phyloP scores from a whole-genome alignment of 2,888 invertebrate species.

The Allacma fusca region DNA sequence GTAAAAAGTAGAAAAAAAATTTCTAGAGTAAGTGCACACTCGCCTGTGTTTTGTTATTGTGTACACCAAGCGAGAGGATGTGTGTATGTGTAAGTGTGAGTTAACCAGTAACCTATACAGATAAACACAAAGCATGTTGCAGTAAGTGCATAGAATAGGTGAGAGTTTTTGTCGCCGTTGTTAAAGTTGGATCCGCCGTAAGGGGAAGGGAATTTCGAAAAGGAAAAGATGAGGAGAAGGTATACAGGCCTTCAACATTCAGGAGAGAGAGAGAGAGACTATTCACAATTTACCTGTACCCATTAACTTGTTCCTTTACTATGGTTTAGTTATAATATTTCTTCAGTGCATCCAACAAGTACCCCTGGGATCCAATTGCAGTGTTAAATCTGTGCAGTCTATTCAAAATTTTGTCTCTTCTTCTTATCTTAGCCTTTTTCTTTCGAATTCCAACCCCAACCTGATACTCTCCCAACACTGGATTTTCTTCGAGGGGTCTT shows the following conservation, averaged over 20 bases:
- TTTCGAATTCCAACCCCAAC: too few species aligned
- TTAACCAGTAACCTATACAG: too few species aligned
- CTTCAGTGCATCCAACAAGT: constrained; percentile 39
- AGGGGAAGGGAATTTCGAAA: constrained; percentile 41
- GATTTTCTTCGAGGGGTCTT: too few species aligned
- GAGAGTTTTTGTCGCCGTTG: constrained; percentile 40
- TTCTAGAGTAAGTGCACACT: constrained; percentile 27
- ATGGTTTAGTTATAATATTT: constrained; percentile 42
- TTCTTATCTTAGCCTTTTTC: too few species aligned
- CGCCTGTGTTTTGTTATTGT: too few species aligned
- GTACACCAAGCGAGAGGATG: too few species aligned
- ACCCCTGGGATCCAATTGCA: constrained; percentile 27
- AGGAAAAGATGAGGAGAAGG: constrained; percentile 31
- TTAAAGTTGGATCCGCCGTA: constrained; percentile 36
- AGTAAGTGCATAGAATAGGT: constrained; percentile 30
- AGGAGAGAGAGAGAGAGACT: too few species aligned
- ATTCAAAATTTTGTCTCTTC: neutral
- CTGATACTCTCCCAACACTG: too few species aligned
- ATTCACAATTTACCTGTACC: constrained; percentile 10
- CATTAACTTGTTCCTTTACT: constrained; percentile 37
- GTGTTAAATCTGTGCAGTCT: constrained; percentile 14
- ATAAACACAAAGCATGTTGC: too few species aligned
- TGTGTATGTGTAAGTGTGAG: too few species aligned
- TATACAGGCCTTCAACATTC: constrained; percentile 35
- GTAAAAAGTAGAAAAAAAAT: constrained; percentile 11